These are phyloP conservation scores for Cavia aperea DNA, from an alignment of 2,113 vertebrate species.

Conservation along the genomic window DNA sequence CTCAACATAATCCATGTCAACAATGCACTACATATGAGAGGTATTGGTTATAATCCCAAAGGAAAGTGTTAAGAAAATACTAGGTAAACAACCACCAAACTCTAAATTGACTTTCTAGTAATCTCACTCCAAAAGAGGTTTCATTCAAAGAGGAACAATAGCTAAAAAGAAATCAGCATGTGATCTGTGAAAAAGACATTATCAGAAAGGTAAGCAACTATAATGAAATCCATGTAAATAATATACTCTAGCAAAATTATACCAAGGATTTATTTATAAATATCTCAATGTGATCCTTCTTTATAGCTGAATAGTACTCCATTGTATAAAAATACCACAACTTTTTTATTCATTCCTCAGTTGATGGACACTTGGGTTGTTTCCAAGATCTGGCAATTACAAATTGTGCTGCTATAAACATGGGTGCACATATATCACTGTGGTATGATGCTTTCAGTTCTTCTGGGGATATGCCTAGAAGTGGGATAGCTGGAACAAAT, in stretches of 20 bases:
- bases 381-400: too few relatives aligned
- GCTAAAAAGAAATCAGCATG: background rate
- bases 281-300: too few relatives aligned
- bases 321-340: too few relatives aligned
- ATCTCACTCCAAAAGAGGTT: background rate
- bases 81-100: background rate
- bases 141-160: conserved; percentile 23
- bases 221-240: background rate
- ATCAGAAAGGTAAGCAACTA: background rate
- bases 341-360: too few relatives aligned
- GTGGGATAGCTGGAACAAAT: too few relatives aligned
- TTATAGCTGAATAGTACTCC: too few relatives aligned
- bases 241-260: background rate
- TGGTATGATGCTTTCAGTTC: too few relatives aligned
- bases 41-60: background rate
- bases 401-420: too few relatives aligned
- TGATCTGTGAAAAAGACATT: background rate
- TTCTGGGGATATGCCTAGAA: too few relatives aligned
- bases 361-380: too few relatives aligned
- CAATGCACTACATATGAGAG: background rate
- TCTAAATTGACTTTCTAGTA: conserved; percentile 1
- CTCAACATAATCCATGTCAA: background rate
- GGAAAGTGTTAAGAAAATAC: background rate
- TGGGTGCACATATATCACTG: too few relatives aligned
- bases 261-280: background rate